Evolutionary conservation across 2,113 vertebrate species (phyloP), one percentile per base, ranked within the genome.

Genomic region (Argyrosomus japonicus): DNA sequence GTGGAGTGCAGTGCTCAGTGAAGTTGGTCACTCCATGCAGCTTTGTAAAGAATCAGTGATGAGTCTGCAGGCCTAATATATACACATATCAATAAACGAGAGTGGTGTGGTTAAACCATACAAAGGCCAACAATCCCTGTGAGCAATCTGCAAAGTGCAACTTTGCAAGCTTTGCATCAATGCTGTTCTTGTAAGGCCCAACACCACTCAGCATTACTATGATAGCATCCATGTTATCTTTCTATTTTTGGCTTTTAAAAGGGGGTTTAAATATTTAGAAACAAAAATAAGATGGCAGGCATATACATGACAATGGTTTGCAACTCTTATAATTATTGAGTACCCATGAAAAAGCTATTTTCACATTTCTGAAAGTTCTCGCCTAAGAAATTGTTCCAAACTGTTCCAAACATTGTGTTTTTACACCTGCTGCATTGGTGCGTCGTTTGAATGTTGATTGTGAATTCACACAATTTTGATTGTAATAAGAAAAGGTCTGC

Each of bases 121-220:
- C 15, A 69, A 60, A 71, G 21, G 69, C 77, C 60, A 79, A 81
- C 76, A 67, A 56, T 72, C 53, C 86, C 51, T 57, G 53, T 40
- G 57, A 67, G 40, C 79, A 76, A 81, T 76, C 81, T 81, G 89
- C 89, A 95, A 94, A 93, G 92, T 94, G 93, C 89, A 92, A 89
- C 48, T 77, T 69, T 87, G 87, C 74, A 77, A 87, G 29, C 74
- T 90, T 87, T 90, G 83, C 63, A 82, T 75, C 78, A 54, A 85
- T 61, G 63, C 68, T 53, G 67, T 74, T 85, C 32, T 81, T 40
- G 36, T 82, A 74, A 78, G 58, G 64, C 68, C 60, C 69, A 47
- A 58, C 84, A 87, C 14, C 77, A 75, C 54, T 82, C 70, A 68
- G 56, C 45, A 48, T 68, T 73, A 76, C 27, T 57, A 50, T 32